Conservation (phyloP, 2,113 vertebrate species). For the Sceloporus tristichus region DNA sequence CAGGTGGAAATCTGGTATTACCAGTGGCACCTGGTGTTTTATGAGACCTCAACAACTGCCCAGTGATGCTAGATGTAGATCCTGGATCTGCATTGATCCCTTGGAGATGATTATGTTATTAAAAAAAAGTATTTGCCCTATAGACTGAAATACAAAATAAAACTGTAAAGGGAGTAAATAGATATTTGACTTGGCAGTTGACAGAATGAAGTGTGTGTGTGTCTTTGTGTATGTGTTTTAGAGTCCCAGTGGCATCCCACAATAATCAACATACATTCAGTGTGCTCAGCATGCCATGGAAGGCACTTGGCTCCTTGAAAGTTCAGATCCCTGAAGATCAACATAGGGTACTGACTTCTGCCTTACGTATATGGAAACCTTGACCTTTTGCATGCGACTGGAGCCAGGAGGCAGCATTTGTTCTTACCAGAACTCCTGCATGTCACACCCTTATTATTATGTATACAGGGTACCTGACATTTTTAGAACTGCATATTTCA, state of each 20-base stretch:
- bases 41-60: background rate
- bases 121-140: background rate
- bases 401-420: constrained; percentile 40
- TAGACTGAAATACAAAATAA: background rate
- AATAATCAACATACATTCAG: constrained; percentile 31
- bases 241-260: constrained; percentile 3
- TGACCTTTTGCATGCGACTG: background rate
- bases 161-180: background rate
- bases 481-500: constrained; percentile 47
- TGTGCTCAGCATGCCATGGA: constrained; percentile 12
- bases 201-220: constrained; percentile 19
- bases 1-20: background rate
- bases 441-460: constrained; percentile 21
- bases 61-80: background rate
- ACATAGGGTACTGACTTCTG: constrained; percentile 40
- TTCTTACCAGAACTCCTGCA: constrained; percentile 37
- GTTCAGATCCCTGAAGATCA: accelerated
- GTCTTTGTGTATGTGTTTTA: constrained; percentile 21
- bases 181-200: constrained; percentile 3
- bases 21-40: background rate
- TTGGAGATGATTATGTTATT: background rate
- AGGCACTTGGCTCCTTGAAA: constrained; percentile 42
- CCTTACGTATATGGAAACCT: constrained; percentile 55
- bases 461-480: constrained; percentile 38
- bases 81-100: background rate